Conservation (phyloP, 2,797 vertebrate species). For the Peromyscus nudipes region DNA sequence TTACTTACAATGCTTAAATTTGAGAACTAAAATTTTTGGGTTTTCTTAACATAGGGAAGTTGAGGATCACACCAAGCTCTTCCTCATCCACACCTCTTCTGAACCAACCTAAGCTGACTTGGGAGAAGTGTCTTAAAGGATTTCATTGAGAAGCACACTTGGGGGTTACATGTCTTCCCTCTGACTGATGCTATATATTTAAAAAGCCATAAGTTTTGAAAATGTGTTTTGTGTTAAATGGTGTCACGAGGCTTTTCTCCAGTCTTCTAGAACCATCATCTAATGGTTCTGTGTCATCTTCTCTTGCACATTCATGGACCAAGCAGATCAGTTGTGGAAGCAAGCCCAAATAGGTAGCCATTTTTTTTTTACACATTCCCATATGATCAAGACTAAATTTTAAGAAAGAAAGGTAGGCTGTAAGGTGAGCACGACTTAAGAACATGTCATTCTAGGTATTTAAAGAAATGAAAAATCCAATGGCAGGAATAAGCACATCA, state of each 20-base stretch:
- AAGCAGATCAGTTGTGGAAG: neutral
- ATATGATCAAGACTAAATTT: neutral
- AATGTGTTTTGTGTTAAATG: neutral
- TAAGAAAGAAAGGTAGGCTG: neutral
- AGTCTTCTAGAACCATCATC: neutral
- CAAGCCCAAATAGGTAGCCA: neutral
- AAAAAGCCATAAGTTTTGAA: neutral
- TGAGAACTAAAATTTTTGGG: neutral
- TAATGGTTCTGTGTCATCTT: neutral
- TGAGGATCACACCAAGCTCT: neutral
- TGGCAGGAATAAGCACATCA: neutral
- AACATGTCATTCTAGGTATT: neutral
- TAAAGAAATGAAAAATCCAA: constrained; percentile 6
- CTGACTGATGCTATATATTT: neutral
- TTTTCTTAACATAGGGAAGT: neutral
- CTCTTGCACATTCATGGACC: neutral
- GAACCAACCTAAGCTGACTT: neutral
- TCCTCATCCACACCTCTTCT: neutral
- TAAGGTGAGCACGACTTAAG: neutral
- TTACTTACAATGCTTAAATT: constrained; percentile 1
- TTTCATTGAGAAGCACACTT: neutral
- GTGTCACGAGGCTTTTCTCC: neutral
- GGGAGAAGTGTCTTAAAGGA: neutral
- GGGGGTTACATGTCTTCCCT: neutral
- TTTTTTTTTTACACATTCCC: neutral